Conservation (phyloP, 2,888 invertebrate species). For the Notodonta dromedarius region DNA sequence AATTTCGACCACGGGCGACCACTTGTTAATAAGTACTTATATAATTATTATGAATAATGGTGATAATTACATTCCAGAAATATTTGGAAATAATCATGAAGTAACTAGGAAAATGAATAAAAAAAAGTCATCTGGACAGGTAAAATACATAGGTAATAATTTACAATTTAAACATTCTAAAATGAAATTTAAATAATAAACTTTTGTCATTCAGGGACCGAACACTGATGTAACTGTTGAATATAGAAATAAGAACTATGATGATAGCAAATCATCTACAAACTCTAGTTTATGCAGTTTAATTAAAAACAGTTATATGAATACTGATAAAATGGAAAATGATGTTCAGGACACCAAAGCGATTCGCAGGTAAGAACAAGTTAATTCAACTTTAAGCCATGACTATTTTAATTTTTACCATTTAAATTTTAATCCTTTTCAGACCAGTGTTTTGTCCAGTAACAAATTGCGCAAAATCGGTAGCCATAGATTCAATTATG, state of each 20-base stretch:
- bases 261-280: constrained; percentile 27
- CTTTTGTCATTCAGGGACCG: not conserved
- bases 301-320: constrained; percentile 1
- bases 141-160: not conserved
- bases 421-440: constrained; percentile 12
- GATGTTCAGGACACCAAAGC: constrained; percentile 6
- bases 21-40: too few species aligned
- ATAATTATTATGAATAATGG: too few species aligned
- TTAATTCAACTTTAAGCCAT: not conserved
- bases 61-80: not conserved
- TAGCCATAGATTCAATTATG: constrained; percentile 79
- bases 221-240: constrained; percentile 23
- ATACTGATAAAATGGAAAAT: constrained; percentile 8
- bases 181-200: too few species aligned
- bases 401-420: too few species aligned
- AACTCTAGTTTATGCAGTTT: constrained; percentile 2
- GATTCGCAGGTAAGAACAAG: constrained; percentile 20
- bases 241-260: constrained; percentile 41
- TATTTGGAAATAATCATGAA: not conserved
- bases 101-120: not conserved
- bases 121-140: not conserved
- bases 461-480: constrained; percentile 75
- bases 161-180: too few species aligned
- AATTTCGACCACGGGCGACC: too few species aligned
- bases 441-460: constrained; percentile 73